Percentiles rank a stretch among this genome's conserved stretches.
phyloP scores from a whole-genome alignment of 2,113 vertebrate species.

The Microtus ochrogaster region DNA sequence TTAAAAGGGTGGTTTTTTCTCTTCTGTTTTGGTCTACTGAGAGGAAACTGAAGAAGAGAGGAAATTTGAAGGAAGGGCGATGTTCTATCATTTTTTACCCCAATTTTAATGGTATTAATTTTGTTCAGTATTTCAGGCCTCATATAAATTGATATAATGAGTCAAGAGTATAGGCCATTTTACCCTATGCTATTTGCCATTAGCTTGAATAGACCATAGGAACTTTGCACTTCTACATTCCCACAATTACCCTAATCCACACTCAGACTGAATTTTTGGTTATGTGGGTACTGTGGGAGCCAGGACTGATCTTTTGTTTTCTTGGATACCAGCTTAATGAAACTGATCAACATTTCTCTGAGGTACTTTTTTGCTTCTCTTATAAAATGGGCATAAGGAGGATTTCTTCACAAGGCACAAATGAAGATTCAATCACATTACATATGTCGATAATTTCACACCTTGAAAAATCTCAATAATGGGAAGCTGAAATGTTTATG shows the following conservation, averaged over 20 bases:
- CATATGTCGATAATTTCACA: neutral
- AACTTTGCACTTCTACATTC: neutral
- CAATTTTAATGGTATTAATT: slow-evolving; percentile 28
- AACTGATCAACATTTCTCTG: neutral
- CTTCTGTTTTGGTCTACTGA: slow-evolving; percentile 1
- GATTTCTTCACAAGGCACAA: neutral
- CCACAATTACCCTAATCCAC: neutral
- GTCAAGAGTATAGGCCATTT: neutral
- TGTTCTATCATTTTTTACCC: neutral
- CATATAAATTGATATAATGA: neutral
- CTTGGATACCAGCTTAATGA: neutral
- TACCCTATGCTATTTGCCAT: neutral
- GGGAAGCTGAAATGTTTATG: neutral
- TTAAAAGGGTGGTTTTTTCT: neutral
- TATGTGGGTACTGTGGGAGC: neutral
- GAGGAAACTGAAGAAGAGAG: slow-evolving; percentile 12
- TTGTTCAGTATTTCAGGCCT: neutral
- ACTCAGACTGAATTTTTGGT: neutral
- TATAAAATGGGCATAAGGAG: neutral
- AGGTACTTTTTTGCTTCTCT: neutral
- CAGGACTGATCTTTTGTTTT: neutral
- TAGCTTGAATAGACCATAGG: neutral
- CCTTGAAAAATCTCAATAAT: slow-evolving; percentile 19
- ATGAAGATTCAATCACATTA: slow-evolving; percentile 11
- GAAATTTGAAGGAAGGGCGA: neutral